phyloP scores from a whole-genome alignment of 2,113 vertebrate species.

The Martes martes region DNA sequence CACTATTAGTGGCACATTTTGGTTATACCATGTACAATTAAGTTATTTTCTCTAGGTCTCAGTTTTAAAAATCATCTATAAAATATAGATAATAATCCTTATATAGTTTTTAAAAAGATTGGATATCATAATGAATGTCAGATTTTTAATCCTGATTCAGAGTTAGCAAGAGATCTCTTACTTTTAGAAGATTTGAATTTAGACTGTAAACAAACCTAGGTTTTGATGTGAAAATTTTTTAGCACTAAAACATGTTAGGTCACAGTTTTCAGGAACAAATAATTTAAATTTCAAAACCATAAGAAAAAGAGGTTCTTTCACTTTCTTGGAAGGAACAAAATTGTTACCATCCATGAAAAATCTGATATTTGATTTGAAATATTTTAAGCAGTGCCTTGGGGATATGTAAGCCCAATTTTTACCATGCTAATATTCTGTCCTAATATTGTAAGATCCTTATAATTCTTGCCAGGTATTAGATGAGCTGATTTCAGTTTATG shows the following conservation, averaged over 20 bases:
- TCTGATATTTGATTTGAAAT: background rate
- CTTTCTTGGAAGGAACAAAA: background rate
- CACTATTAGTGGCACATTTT: background rate
- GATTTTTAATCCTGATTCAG: background rate
- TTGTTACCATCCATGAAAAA: slow-evolving; percentile 30
- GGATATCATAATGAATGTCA: background rate
- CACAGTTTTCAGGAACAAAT: background rate
- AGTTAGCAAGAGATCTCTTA: background rate
- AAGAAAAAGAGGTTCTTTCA: background rate
- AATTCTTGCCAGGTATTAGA: slow-evolving; percentile 16
- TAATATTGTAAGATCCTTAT: background rate
- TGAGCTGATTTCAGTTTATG: slow-evolving; percentile 42
- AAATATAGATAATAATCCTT: background rate
- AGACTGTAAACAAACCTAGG: background rate
- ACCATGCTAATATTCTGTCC: rapidly evolving
- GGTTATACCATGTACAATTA: background rate
- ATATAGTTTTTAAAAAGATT: background rate
- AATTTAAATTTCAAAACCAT: background rate
- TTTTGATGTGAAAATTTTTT: background rate
- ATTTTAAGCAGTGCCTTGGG: slow-evolving; percentile 28
- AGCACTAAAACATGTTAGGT: background rate
- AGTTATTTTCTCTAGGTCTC: background rate
- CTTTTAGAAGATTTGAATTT: background rate
- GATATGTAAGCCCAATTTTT: background rate
- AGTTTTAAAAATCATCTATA: background rate